A percentile compares a stretch with the other conserved stretches of the same genome.
These are phyloP conservation scores for Tipula unca DNA, from an alignment of 2,888 invertebrate species.

Conservation along the genomic window DNA sequence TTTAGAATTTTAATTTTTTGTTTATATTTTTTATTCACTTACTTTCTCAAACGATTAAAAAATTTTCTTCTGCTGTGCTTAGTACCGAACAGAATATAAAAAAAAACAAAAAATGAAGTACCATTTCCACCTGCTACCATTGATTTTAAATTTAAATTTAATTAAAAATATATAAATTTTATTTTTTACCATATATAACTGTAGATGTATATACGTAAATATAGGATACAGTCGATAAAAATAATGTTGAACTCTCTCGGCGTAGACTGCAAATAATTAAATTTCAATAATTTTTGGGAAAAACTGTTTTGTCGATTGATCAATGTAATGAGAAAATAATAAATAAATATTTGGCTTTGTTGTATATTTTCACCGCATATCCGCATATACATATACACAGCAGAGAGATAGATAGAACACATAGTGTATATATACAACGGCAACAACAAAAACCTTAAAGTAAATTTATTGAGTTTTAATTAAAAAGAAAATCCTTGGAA, in stretches of 20 bases:
- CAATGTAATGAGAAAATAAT: background rate
- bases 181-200: background rate
- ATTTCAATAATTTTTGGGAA: background rate
- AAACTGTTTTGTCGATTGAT: background rate
- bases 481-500: background rate
- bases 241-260: background rate
- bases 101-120: background rate
- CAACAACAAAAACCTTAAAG: background rate
- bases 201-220: background rate
- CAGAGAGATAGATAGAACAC: background rate
- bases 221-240: background rate
- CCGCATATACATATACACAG: background rate
- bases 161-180: background rate
- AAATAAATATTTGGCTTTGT: background rate
- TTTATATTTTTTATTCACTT: background rate
- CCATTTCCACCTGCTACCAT: conserved; percentile 14
- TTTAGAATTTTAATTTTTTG: too few relatives aligned
- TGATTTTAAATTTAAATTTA: conserved; percentile 14
- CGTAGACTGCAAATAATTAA: background rate
- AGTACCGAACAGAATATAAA: background rate
- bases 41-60: background rate
- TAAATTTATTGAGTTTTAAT: background rate
- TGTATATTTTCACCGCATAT: background rate
- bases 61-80: background rate
- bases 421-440: background rate